These are phyloP conservation scores for Eucriotettix oculatus DNA, from an alignment of 2,888 invertebrate species.

Conservation along the genomic window DNA sequence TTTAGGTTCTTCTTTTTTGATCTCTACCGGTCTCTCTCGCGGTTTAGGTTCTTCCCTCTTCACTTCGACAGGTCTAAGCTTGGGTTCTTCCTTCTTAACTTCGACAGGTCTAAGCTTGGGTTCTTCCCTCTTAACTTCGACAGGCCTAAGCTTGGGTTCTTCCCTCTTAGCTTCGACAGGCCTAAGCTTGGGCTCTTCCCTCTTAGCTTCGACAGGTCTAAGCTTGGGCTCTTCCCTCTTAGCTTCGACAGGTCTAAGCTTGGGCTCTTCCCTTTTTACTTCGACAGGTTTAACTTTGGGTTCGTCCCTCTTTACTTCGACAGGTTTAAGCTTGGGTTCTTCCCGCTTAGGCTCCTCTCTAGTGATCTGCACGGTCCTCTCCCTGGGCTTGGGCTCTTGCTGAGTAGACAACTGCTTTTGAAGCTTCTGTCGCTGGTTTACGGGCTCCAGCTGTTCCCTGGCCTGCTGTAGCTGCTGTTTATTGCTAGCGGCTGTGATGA, in stretches of 20 bases:
- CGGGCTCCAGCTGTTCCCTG: not conserved
- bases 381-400: not conserved
- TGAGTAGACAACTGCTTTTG: not conserved
- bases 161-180: not conserved
- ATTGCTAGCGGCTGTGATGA: not conserved
- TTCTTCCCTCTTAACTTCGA: too few relatives aligned
- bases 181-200: not conserved
- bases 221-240: not conserved
- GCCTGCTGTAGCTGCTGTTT: not conserved
- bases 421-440: not conserved
- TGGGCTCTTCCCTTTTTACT: not conserved
- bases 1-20: not conserved
- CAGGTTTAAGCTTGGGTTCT: not conserved
- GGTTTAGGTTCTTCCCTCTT: not conserved
- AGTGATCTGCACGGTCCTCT: not conserved
- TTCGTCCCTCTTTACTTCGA: not conserved
- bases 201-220: not conserved
- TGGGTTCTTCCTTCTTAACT: too few relatives aligned
- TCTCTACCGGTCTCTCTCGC: not conserved
- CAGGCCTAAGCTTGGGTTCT: not conserved
- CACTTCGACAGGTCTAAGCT: too few relatives aligned
- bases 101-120: too few relatives aligned
- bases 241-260: not conserved
- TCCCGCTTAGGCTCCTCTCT: not conserved
- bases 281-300: not conserved